A percentile compares a stretch with the other conserved stretches of the same genome.
These are phyloP conservation scores for Myodes glareolus DNA, from an alignment of 2,113 vertebrate genomes.

Conservation along the genomic window DNA sequence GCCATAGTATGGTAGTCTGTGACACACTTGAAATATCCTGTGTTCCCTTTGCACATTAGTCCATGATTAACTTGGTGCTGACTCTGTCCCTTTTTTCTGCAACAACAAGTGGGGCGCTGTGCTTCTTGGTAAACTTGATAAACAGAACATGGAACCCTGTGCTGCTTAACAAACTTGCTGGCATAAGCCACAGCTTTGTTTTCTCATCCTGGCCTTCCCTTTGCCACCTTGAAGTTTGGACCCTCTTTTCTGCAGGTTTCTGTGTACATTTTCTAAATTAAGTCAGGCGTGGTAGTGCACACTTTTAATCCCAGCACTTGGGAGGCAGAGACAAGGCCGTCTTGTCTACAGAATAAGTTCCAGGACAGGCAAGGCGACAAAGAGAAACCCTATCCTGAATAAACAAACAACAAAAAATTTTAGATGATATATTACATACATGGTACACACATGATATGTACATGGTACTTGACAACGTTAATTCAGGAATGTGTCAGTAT, in stretches of 20 bases:
- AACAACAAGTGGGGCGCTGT: neutral
- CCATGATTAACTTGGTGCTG: neutral
- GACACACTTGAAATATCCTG: neutral
- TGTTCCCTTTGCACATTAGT: neutral
- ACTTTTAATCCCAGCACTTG: no score
- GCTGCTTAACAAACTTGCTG: neutral
- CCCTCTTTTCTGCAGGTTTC: neutral
- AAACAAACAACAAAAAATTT: no score
- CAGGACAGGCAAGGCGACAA: no score
- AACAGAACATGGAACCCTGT: no score
- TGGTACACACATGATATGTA: no score
- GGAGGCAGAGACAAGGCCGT: no score
- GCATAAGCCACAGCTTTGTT: neutral
- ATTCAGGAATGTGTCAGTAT: no score
- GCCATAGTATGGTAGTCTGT: neutral
- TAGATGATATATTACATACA: no score
- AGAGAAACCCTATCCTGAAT: no score
- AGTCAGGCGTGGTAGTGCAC: no score
- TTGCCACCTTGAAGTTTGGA: neutral
- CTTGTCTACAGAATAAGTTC: no score
- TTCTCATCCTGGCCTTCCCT: neutral
- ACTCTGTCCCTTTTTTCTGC: neutral
- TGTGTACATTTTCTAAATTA: neutral
- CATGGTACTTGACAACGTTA: no score
- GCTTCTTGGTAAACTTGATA: neutral